These are phyloP conservation scores for Emydoidea blandingii DNA, from an alignment of 2,797 vertebrate species.

Conservation along the genomic window DNA sequence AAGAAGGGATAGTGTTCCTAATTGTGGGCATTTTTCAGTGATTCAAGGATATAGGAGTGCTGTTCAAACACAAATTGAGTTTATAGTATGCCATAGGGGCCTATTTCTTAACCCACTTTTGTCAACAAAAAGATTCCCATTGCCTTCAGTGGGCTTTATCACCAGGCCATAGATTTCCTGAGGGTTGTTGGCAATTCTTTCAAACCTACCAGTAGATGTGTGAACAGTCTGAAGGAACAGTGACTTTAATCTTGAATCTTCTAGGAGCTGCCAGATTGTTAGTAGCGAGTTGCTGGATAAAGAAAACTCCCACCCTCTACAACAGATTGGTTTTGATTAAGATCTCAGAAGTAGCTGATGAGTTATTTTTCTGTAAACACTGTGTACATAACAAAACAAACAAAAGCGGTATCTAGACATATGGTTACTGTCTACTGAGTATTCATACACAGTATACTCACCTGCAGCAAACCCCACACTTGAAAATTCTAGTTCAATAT, in stretches of 20 bases:
- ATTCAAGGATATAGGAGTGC: neutral
- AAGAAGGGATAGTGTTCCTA: neutral
- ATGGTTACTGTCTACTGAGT: neutral
- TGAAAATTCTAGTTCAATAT: neutral
- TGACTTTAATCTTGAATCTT: rapidly evolving
- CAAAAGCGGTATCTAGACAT: neutral
- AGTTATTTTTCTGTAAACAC: neutral
- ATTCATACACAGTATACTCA: neutral
- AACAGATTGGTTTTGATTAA: neutral
- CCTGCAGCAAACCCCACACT: neutral
- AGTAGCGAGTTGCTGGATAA: neutral
- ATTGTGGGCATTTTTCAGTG: neutral
- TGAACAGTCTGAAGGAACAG: neutral
- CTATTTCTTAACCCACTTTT: neutral
- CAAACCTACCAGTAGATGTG: neutral
- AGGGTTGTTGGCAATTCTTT: neutral
- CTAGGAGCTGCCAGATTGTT: neutral
- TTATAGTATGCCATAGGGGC: neutral
- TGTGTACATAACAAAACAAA: neutral
- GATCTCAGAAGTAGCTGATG: neutral
- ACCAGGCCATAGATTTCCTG: neutral
- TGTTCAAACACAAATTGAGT: neutral
- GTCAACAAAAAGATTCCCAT: neutral
- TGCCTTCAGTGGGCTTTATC: neutral
- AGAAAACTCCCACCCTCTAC: neutral